These are phyloP conservation scores for Lichenostomus cassidix DNA, from an alignment of 2,113 vertebrate genomes.

Conservation along the genomic window DNA sequence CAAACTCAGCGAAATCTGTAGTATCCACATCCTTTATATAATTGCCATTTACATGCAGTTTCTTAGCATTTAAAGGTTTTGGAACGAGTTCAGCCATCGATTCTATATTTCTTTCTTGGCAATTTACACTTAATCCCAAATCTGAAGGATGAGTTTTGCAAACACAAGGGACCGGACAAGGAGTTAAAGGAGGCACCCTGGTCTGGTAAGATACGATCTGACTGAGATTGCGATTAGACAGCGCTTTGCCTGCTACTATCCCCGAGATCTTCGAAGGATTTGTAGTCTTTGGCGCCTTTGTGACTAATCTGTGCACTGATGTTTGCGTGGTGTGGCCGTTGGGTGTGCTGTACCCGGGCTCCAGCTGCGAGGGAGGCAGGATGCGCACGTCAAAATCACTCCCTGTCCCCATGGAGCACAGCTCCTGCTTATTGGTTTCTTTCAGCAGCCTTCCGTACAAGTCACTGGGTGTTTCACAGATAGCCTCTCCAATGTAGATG, in stretches of 20 bases:
- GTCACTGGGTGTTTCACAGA: constrained; percentile 95
- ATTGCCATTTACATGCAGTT: constrained; percentile 94
- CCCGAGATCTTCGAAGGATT: constrained; percentile 95
- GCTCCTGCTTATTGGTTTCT: constrained; percentile 95
- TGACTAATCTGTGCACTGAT: constrained; percentile 81
- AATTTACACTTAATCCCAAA: constrained; percentile 94
- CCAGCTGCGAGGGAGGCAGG: constrained; percentile 85
- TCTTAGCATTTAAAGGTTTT: constrained; percentile 92
- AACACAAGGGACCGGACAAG: constrained; percentile 88
- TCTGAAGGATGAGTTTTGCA: constrained; percentile 97
- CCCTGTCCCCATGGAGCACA: constrained; percentile 93
- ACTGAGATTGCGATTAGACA: constrained; percentile 84
- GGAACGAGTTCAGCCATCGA: constrained; percentile 86
- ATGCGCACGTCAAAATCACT: constrained; percentile 91
- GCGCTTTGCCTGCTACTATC: constrained; percentile 89
- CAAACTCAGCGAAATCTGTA: constrained; percentile 88
- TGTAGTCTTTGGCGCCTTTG: constrained; percentile 90
- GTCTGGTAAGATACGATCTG: constrained; percentile 95
- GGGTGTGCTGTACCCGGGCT: constrained; percentile 83
- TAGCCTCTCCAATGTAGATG: constrained; percentile 97
- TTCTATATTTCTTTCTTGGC: constrained; percentile 92
- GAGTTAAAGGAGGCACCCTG: constrained; percentile 85
- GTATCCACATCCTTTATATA: constrained; percentile 88
- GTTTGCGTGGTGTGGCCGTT: constrained; percentile 82
- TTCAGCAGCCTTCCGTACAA: constrained; percentile 94